Percentiles rank a stretch among this genome's conserved stretches.
Conservation (phyloP, 2,888 invertebrate species). For the Noctuana brunneofusca region DNA sequence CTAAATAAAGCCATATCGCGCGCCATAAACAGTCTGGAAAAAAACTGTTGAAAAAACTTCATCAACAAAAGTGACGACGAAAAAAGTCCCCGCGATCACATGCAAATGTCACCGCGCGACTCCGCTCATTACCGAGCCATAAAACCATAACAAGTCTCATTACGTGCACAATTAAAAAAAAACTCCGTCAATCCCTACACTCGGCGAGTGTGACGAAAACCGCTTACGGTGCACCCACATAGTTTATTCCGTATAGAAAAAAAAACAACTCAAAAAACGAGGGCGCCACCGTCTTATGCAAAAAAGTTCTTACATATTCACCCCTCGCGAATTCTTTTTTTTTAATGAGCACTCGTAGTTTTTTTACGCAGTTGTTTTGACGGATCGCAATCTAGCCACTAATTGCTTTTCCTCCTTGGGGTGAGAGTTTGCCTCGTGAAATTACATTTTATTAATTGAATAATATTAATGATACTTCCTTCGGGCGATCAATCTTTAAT, state of each 20-base stretch:
- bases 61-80: slow-evolving; percentile 68
- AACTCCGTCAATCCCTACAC: slow-evolving; percentile 66
- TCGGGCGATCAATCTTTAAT: slow-evolving; percentile 79
- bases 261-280: slow-evolving; percentile 59
- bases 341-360: slow-evolving; percentile 78
- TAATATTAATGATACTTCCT: slow-evolving; percentile 82
- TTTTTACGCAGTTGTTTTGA: slow-evolving; percentile 82
- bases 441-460: slow-evolving; percentile 83
- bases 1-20: slow-evolving; percentile 71
- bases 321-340: slow-evolving; percentile 77
- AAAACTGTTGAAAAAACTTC: slow-evolving; percentile 71
- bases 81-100: slow-evolving; percentile 74
- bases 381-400: slow-evolving; percentile 83
- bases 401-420: slow-evolving; percentile 82
- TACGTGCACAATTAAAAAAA: slow-evolving; percentile 80
- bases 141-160: slow-evolving; percentile 80
- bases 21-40: slow-evolving; percentile 66
- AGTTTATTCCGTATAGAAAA: slow-evolving; percentile 77
- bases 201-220: slow-evolving; percentile 79
- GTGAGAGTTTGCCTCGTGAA: slow-evolving; percentile 74
- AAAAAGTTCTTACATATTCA: slow-evolving; percentile 82
- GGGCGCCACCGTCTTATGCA: slow-evolving; percentile 81
- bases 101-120: slow-evolving; percentile 77
- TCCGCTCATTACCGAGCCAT: slow-evolving; percentile 75
- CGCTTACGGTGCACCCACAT: slow-evolving; percentile 80